Evolutionary conservation across 1,140 invertebrate genomes (phyloP), one percentile per base, ranked within the genome.

Genomic region (Lasioglossum baleicum): DNA sequence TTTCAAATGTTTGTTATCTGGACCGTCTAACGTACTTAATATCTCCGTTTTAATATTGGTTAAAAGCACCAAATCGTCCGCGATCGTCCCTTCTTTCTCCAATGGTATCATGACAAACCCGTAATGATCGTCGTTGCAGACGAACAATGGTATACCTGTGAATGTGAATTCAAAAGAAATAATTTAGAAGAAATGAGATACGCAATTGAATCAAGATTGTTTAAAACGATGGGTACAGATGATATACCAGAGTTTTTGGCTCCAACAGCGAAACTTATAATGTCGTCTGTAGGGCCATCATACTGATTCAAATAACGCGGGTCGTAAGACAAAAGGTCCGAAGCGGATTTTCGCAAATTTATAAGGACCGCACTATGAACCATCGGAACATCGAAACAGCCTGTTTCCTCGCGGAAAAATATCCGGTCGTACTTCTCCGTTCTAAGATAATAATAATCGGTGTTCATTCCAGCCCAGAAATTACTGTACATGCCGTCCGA

Each of bases 391-490:
- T 94, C 73, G 88, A 97, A 97, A 89, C 96, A 97, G 2, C 98
- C 98, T 2, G 91, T 89, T 66, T 95, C 94, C 83, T 97, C 94
- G 20, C 95, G 90, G 78, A 96, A 94, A 65, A 98, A 92, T 63
- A 99, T 98, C 1, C 95, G 95, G 84, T 96, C 95, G 88, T 99
- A 99, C 72, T 97, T 96, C 13, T 98, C 96, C 0, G 97, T 97
- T 90, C 98, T 94, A 68, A 95, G 91, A 90, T 99, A 99, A 90
- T 99, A 99, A 91, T 97, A 98, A 80, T 97, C 94, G 7, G 95
- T 92, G 2, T 96, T 95, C 97, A 99, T 98, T 15, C 96, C 98
- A 87, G 97, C 96, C 98, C 98, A 99, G 93, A 98, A 99, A 91
- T 99, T 99, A 22, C 98, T 98, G 92, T 99, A 99, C 44, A 97